A percentile compares a stretch with the other conserved stretches of the same genome.
Evolutionary conservation across 2,888 invertebrate species (phyloP).

Genomic region (Lycocerus yunnanus): DNA sequence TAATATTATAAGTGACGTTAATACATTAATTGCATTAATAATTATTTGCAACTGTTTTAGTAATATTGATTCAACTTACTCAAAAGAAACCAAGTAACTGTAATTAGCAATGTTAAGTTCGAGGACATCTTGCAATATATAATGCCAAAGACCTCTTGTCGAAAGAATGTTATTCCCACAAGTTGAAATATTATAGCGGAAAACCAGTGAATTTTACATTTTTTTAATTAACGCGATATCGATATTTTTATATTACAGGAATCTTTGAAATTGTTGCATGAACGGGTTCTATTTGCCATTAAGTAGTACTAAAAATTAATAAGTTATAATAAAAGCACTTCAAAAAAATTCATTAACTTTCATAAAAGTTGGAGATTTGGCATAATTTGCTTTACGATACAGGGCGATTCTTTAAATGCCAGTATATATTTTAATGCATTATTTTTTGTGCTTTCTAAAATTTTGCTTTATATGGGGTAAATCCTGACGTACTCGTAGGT

Average conservation of each 20-base stretch:
- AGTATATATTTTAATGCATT: too few species aligned
- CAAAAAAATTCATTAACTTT: neutral
- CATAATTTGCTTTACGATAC: too few species aligned
- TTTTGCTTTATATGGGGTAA: too few species aligned
- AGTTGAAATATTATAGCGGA: slow-evolving; percentile 8
- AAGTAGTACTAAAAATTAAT: neutral
- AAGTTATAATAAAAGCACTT: too few species aligned
- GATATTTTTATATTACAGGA: neutral
- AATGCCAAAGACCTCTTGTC: slow-evolving; percentile 14
- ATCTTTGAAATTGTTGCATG: neutral
- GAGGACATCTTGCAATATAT: slow-evolving; percentile 15
- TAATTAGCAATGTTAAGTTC: slow-evolving; percentile 12
- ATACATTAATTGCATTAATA: neutral
- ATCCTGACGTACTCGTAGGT: too few species aligned
- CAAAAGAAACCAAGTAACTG: slow-evolving; percentile 9
- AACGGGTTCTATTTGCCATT: neutral
- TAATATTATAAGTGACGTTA: neutral
- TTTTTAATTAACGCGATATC: neutral
- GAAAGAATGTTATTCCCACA: slow-evolving; percentile 13
- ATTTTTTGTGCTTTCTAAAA: too few species aligned
- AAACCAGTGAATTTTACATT: slow-evolving; percentile 1
- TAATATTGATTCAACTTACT: neutral
- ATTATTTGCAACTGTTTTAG: slow-evolving; percentile 1
- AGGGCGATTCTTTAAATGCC: too few species aligned
- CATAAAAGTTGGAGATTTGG: neutral